phyloP scores from a whole-genome alignment of 2,113 vertebrate genomes.

The Proteles cristata region DNA sequence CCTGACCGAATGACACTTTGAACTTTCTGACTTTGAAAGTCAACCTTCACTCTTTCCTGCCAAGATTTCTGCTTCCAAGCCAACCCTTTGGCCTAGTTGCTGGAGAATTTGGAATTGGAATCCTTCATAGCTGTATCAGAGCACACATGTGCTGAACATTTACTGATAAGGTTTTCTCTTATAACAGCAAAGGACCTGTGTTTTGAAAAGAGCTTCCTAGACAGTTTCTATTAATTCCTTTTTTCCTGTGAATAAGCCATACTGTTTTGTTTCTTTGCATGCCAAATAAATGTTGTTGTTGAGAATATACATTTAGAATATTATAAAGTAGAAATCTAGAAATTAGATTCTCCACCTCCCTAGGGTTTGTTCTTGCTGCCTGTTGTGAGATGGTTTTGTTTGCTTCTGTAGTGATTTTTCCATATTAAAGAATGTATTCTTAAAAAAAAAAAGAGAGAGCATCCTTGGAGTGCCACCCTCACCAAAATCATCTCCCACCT shows the following conservation, averaged over 20 bases:
- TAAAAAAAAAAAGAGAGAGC: not conserved
- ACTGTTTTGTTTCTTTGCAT: not conserved
- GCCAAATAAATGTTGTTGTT: not conserved
- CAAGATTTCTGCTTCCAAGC: not conserved
- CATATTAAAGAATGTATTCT: not conserved
- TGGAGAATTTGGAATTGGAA: not conserved
- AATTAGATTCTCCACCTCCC: not conserved
- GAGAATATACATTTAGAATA: not conserved
- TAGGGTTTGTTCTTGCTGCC: not conserved
- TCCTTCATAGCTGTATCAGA: not conserved
- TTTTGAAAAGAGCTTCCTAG: not conserved
- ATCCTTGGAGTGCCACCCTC: not conserved
- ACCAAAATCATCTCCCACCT: not conserved
- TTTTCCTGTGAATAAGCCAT: not conserved
- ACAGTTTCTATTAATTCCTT: not conserved
- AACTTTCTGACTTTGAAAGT: not conserved
- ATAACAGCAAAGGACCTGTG: not conserved
- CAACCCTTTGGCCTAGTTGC: not conserved
- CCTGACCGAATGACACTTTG: not conserved
- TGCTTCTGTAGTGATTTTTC: not conserved
- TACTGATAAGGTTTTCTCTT: not conserved
- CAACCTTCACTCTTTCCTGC: not conserved
- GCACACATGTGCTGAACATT: not conserved
- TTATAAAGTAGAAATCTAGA: not conserved
- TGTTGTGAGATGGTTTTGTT: not conserved